Conservation (phyloP, 2,888 invertebrate species). For the Hipparchia sbordonii region DNA sequence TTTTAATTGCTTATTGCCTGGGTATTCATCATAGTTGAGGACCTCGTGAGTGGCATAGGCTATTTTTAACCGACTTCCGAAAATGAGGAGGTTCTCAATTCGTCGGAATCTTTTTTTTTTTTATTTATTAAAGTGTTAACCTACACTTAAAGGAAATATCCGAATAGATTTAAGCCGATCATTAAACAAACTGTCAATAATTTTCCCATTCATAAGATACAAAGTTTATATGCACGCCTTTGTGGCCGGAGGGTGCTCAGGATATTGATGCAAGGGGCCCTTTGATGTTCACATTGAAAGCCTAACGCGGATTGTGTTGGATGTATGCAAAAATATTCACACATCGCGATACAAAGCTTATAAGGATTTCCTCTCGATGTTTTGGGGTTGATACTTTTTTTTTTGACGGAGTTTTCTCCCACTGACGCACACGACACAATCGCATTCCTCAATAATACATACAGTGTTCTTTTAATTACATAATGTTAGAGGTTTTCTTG, state of each 20-base stretch:
- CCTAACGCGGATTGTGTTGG: slow-evolving; percentile 7
- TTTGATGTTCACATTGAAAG: slow-evolving; percentile 28
- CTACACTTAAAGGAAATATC: too few relatives aligned
- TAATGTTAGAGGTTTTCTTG: too few relatives aligned
- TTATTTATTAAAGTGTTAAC: too few relatives aligned
- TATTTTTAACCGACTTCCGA: too few relatives aligned
- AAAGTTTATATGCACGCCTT: slow-evolving; percentile 15
- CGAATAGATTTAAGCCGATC: too few relatives aligned
- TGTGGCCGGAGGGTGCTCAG: slow-evolving; percentile 11
- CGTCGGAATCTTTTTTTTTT: too few relatives aligned
- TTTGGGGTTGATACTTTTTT: slow-evolving; percentile 6
- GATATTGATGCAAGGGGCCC: slow-evolving; percentile 22
- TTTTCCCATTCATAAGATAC: slow-evolving; percentile 1
- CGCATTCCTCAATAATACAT: too few relatives aligned
- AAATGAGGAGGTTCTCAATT: too few relatives aligned
- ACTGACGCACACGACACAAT: neutral
- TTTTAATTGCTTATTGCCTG: too few relatives aligned
- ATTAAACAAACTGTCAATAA: slow-evolving; percentile 4
- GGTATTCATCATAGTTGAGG: too few relatives aligned
- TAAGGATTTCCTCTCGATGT: slow-evolving; percentile 16
- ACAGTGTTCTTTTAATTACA: too few relatives aligned
- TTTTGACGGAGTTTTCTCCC: neutral
- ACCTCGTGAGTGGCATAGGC: too few relatives aligned
- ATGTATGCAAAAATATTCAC: slow-evolving; percentile 25
- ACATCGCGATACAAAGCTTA: slow-evolving; percentile 11